Conservation (phyloP, 2,888 invertebrate species). For the Pammene aurita region DNA sequence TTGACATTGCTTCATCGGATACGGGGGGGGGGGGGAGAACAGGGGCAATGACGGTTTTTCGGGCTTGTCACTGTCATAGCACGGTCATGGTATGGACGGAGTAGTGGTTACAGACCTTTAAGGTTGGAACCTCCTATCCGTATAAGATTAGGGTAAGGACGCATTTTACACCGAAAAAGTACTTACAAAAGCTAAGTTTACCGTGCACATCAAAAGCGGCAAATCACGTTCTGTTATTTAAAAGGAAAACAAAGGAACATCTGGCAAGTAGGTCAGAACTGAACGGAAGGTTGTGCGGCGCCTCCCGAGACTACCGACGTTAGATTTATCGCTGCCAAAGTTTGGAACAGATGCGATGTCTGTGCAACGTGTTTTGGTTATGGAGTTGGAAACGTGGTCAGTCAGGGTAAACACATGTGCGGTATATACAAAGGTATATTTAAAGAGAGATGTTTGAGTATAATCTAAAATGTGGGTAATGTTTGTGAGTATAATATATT, state of each 20-base stretch:
- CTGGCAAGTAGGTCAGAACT: slow-evolving; percentile 19
- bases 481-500: too few species aligned
- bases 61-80: too few species aligned
- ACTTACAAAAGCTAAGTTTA: neutral
- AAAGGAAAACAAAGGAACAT: slow-evolving; percentile 21
- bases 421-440: neutral
- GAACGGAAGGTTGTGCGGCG: slow-evolving; percentile 11
- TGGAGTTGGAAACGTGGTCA: slow-evolving; percentile 20
- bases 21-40: too few species aligned
- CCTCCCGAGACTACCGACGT: slow-evolving; percentile 18
- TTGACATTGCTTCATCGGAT: too few species aligned
- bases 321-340: slow-evolving; percentile 22
- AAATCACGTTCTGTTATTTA: slow-evolving; percentile 23
- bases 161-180: neutral
- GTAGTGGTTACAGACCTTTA: too few species aligned
- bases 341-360: slow-evolving; percentile 26
- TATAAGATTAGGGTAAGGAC: neutral
- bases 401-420: neutral
- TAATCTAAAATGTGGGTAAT: neutral
- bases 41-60: too few species aligned
- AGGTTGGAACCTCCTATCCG: too few species aligned
- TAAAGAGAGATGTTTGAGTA: too few species aligned
- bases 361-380: slow-evolving; percentile 14
- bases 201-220: neutral
- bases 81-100: too few species aligned